These are phyloP conservation scores for Diloba caeruleocephala DNA, from an alignment of 2,888 invertebrate species.

Conservation along the genomic window DNA sequence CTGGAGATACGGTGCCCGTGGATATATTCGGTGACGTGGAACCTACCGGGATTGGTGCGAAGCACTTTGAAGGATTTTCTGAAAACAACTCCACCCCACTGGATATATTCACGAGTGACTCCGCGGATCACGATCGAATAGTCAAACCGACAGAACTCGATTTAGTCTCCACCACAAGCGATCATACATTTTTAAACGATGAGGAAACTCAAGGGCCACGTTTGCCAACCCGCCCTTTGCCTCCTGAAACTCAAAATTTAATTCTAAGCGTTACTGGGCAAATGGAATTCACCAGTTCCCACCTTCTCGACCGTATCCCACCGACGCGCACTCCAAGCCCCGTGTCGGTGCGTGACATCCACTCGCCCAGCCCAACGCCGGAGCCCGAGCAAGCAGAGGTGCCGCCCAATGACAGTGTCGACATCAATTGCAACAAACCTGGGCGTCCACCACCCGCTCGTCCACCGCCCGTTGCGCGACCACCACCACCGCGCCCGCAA, in stretches of 20 bases:
- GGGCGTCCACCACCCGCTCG: conserved; percentile 71
- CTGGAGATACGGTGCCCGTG: conserved; percentile 78
- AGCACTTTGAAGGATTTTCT: conserved; percentile 69
- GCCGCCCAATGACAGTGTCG: conserved; percentile 65
- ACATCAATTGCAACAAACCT: conserved; percentile 81
- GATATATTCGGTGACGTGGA: conserved; percentile 81
- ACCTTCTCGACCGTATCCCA: conserved; percentile 94
- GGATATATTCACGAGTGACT: conserved; percentile 64
- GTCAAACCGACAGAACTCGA: conserved; percentile 81
- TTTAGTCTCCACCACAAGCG: conserved; percentile 69
- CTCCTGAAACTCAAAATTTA: conserved; percentile 95
- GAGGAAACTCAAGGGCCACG: conserved; percentile 62
- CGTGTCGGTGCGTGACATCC: conserved; percentile 94
- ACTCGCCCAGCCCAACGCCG: conserved; percentile 95
- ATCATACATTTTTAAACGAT: conserved; percentile 60
- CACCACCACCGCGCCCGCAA: conserved; percentile 82
- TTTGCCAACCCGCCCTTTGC: conserved; percentile 90
- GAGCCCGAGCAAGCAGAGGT: conserved; percentile 84
- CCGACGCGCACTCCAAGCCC: conserved; percentile 96
- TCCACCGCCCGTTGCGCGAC: conserved; percentile 71
- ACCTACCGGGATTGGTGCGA: conserved; percentile 73
- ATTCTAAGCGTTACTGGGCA: conserved; percentile 96
- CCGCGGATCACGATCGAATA: conserved; percentile 60
- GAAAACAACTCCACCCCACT: conserved; percentile 46
- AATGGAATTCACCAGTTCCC: conserved; percentile 96